phyloP scores from a whole-genome alignment of 2,888 invertebrate genomes.

The Penaeus monodon region DNA sequence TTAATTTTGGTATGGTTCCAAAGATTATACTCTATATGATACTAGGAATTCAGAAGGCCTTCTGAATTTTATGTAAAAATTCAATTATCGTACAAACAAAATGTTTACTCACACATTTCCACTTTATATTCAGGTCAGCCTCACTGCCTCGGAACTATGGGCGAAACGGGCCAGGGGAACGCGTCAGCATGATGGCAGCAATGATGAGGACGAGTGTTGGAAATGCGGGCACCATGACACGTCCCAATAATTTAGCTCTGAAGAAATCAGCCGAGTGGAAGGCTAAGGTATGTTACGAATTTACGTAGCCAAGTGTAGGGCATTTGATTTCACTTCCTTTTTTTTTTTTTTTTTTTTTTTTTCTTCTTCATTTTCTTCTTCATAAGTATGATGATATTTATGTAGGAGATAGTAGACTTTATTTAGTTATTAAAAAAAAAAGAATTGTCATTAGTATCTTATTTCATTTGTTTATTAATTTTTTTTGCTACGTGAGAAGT shows the following conservation, averaged over 20 bases:
- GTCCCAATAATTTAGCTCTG: conserved; percentile 62
- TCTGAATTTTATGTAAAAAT: too few relatives aligned
- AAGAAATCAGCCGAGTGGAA: conserved; percentile 60
- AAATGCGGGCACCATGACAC: conserved; percentile 47
- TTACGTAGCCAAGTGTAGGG: too few relatives aligned
- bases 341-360: conserved; percentile 4
- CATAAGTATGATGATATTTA: neutral
- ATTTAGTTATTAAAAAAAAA: neutral
- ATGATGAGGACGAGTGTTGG: conserved; percentile 50
- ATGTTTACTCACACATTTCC: neutral
- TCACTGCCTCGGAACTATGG: conserved; percentile 65
- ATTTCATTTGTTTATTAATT: conserved; percentile 4
- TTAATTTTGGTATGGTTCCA: neutral
- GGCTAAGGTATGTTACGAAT: conserved; percentile 42
- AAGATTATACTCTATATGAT: too few relatives aligned
- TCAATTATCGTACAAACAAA: too few relatives aligned
- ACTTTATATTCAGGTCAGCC: conserved; percentile 43
- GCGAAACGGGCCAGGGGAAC: conserved; percentile 49
- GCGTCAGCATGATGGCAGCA: conserved; percentile 57
- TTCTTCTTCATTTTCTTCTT: neutral
- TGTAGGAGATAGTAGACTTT: conserved; percentile 5
- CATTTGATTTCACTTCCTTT: neutral
- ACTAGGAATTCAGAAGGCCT: too few relatives aligned
- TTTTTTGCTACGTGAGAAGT: neutral
- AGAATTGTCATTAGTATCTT: neutral